Base-by-base conservation (phyloP, 2,888 invertebrate species). In the Cosmopolites sordidus region DNA sequence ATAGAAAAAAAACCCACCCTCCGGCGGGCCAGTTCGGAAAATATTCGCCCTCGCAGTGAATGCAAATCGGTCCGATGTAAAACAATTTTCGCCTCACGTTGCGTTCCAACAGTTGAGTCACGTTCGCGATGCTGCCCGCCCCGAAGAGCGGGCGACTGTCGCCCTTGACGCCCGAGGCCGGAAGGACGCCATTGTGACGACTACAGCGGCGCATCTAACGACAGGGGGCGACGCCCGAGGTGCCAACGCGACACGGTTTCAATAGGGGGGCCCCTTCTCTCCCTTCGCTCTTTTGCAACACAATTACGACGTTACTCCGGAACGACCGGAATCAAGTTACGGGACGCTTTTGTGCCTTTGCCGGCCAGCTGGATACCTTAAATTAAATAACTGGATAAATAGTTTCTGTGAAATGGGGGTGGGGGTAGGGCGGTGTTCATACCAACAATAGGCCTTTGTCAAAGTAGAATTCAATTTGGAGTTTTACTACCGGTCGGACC, bases 31-130 rank as follows among this genome's bases (percentile, higher is more conserved):
- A 8, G 22, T 22, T 22, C 33, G 33, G 33, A 57, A 49, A 49
- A 57, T 57, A 57, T 57, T 57, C 57, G 45, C 33, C 16, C 43
- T 53, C 50, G 33, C 33, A 12, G 33, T 4, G 61, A 64, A 66
- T 65, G 65, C 61, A 66, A 65, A 65, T 66, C 64, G 64, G 62
- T 59, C 66, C 68, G 69, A 65, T 65, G 68, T 71, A 71, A 72
- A 73, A 73, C 72, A 72, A 73, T 72, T 73, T 72, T 69, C 70
- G 22, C 68, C 64, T 66, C 55, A 63, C 63, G 63, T 60, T 60
- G 62, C 66, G 68, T 72, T 71, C 66, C 22, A 22, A 62, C 58
- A 72, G 69, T 72, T 69, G 69, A 70, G 69, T 72, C 73, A 73
- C 73, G 73, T 73, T 66, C 68, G 69, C 69, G 70, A 69, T 72